Evolutionary conservation across 1,140 invertebrate species (phyloP).

Genomic region (Calycopis cecrops): DNA sequence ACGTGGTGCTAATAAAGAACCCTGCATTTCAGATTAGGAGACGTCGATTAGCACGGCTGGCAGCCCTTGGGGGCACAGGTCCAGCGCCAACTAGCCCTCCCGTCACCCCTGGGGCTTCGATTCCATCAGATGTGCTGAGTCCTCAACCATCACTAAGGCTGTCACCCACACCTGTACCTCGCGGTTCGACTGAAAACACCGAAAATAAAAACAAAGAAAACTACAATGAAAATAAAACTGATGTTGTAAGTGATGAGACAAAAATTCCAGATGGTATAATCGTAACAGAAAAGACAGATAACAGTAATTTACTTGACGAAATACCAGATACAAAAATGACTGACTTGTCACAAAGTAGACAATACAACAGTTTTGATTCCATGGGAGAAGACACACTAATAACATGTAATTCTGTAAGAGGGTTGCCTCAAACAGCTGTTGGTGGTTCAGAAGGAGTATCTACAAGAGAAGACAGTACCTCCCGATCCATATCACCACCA

Average conservation of each 20-base stretch:
- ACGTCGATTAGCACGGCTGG: slow-evolving; percentile 60
- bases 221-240: slow-evolving; percentile 51
- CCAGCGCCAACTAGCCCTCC: slow-evolving; percentile 50
- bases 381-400: slow-evolving; percentile 66
- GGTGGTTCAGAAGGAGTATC: slow-evolving; percentile 54
- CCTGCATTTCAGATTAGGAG: slow-evolving; percentile 58
- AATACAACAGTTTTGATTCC: slow-evolving; percentile 68
- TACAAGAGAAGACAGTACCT: slow-evolving; percentile 59
- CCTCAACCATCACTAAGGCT: slow-evolving; percentile 36
- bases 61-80: slow-evolving; percentile 48
- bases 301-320: slow-evolving; percentile 64
- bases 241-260: slow-evolving; percentile 55
- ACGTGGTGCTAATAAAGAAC: slow-evolving; percentile 7
- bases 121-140: slow-evolving; percentile 44
- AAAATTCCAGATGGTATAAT: slow-evolving; percentile 69
- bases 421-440: slow-evolving; percentile 52
- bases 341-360: slow-evolving; percentile 66
- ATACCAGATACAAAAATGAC: slow-evolving; percentile 73
- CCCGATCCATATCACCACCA: slow-evolving; percentile 59
- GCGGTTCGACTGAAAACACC: slow-evolving; percentile 48
- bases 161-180: slow-evolving; percentile 38
- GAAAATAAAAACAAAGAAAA: slow-evolving; percentile 53
- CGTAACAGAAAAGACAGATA: slow-evolving; percentile 68
- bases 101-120: slow-evolving; percentile 53
- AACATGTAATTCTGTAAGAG: slow-evolving; percentile 60